phyloP scores from a whole-genome alignment of 1,140 invertebrate species.

The Anoplophora glabripennis region DNA sequence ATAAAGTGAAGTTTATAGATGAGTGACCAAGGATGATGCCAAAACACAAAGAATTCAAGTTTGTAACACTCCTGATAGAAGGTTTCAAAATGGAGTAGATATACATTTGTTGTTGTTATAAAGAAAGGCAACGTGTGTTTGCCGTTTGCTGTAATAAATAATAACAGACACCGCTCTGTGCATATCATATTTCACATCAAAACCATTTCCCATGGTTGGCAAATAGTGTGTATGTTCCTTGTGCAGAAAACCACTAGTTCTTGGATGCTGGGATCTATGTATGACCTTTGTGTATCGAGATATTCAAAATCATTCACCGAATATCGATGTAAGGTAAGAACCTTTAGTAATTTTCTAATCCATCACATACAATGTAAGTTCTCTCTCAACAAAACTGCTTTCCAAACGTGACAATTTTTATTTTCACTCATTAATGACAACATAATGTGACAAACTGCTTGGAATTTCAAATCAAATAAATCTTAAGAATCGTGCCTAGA shows the following conservation, averaged over 20 bases:
- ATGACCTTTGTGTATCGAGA: conserved; percentile 11
- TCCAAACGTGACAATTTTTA: background rate
- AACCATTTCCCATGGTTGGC: background rate
- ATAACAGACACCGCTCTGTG: background rate
- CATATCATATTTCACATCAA: background rate
- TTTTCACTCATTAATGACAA: background rate
- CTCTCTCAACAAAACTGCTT: background rate
- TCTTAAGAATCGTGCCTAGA: background rate
- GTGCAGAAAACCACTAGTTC: background rate
- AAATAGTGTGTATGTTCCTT: background rate
- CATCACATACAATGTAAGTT: background rate
- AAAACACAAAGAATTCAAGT: conserved; percentile 16
- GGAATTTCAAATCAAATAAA: background rate
- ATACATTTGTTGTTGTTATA: conserved; percentile 17
- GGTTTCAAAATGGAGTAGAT: conserved; percentile 18
- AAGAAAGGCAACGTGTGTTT: conserved; percentile 15
- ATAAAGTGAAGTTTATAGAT: conserved; percentile 14
- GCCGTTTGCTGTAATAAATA: background rate
- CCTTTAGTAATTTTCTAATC: background rate
- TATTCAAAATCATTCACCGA: conserved; percentile 1
- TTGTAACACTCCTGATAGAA: conserved; percentile 10
- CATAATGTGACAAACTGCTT: background rate
- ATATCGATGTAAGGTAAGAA: conserved; percentile 12
- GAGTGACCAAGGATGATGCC: conserved; percentile 1
- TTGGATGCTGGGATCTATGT: conserved; percentile 16